Base-by-base conservation (phyloP, 92 coral and sea anemone genomes). In the Palythoa heliodiscus region DNA sequence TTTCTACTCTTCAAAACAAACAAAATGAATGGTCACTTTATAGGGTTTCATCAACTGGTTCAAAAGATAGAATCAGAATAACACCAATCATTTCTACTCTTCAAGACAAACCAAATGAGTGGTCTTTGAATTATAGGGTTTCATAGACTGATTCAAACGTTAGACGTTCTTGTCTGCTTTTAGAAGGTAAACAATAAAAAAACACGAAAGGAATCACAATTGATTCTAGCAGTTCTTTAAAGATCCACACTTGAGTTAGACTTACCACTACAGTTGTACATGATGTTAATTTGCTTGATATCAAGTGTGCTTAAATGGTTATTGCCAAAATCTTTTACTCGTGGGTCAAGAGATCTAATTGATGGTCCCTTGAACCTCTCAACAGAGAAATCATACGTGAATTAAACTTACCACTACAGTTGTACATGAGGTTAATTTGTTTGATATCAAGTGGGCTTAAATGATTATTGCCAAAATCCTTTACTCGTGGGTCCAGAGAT, bases 241-340 rank as follows among this genome's bases (percentile, higher is more conserved):
- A 43, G 7, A 43, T 5, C 50, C 50, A 5, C 50, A 43, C 50
- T 43, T 43, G 50, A 43, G 4, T n/a, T 19, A 23, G 25, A 58
- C 92, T 71, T 86, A 92, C 98, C 98, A 76, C 90, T 87, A 35
- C 98, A 95, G n/a, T 89, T 92, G 74, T 95, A 95, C 40, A 95
- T 75, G 22, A 94, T 77, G 69, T 95, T 93, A 0, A 93, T 92
- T 70, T 95, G 98, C 75, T 88, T 90, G 89, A 95, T 89, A 76
- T 95, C 98, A 89, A 95, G 87, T 14, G 74, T 75, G 60, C 98
- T 95, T 19, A 94, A 75, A 55, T 87, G 94, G 20, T 86, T 67
- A 66, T 94, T 95, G 55, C 98, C 98, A 87, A 95, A 93, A 47
- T 50, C 75, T 87, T 77, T 87, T 60, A 92, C 53, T 50, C 85